Percentiles rank a stretch among this genome's conserved stretches.
Evolutionary conservation across 2,113 vertebrate species (phyloP).

Genomic region (Scomber japonicus): DNA sequence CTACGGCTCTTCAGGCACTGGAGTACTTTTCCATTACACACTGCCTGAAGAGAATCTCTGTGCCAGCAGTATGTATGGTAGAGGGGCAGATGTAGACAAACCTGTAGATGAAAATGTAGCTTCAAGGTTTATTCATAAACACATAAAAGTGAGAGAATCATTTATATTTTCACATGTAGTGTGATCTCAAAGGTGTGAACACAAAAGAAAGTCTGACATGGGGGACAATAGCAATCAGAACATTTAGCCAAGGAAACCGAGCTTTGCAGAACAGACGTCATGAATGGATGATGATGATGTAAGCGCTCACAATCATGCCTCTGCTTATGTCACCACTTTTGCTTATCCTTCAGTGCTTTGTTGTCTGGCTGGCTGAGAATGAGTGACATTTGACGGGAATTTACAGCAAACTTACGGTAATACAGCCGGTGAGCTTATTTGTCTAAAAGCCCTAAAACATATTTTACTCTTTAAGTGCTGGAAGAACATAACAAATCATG

Average conservation of each 20-base stretch:
- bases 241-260: conserved; percentile 25
- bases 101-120: neutral
- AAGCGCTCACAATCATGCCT: conserved; percentile 29
- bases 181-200: neutral
- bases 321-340: conserved; percentile 42
- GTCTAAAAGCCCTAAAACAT: neutral
- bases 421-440: neutral
- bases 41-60: conserved; percentile 26
- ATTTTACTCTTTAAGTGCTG: neutral
- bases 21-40: conserved; percentile 80
- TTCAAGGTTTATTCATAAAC: neutral
- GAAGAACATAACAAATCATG: neutral
- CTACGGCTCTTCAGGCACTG: conserved; percentile 45
- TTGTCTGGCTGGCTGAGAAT: conserved; percentile 48
- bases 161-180: neutral
- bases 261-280: conserved; percentile 15
- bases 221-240: conserved; percentile 5
- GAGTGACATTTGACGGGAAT: conserved; percentile 14
- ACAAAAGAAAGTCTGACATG: neutral
- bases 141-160: neutral
- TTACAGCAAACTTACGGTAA: conserved; percentile 15
- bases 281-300: conserved; percentile 45
- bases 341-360: conserved; percentile 56
- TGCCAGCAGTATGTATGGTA: conserved; percentile 39
- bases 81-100: conserved; percentile 15